Percentiles rank a stretch among this genome's conserved stretches.
phyloP scores from a whole-genome alignment of 2,113 vertebrate species.

The Merops nubicus region DNA sequence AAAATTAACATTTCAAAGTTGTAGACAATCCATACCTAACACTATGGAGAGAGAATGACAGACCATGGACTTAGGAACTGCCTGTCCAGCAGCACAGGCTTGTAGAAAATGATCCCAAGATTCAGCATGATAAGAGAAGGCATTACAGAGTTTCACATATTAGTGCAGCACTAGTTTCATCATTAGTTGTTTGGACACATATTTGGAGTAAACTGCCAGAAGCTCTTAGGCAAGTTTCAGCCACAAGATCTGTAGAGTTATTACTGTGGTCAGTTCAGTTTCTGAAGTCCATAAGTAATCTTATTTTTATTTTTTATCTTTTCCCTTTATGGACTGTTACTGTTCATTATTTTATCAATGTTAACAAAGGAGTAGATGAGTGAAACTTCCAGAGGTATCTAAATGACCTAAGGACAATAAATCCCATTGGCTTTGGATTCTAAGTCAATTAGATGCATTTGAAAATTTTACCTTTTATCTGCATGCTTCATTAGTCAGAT shows the following conservation, averaged over 20 bases:
- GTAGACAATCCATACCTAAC: background rate
- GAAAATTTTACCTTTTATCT: constrained; percentile 66
- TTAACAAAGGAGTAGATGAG: constrained; percentile 38
- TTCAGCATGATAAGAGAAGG: background rate
- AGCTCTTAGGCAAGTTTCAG: background rate
- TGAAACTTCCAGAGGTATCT: constrained; percentile 46
- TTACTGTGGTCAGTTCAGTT: constrained; percentile 3
- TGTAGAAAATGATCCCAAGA: background rate
- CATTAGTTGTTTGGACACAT: background rate
- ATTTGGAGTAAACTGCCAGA: background rate
- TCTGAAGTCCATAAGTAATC: background rate
- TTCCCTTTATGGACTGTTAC: background rate
- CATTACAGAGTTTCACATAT: background rate
- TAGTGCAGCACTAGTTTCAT: background rate
- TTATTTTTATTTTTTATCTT: background rate
- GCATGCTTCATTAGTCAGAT: constrained; percentile 62
- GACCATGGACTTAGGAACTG: background rate
- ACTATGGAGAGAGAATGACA: background rate
- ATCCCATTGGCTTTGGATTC: constrained; percentile 58
- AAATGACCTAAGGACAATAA: constrained; percentile 60
- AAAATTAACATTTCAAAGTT: background rate
- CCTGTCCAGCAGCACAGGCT: background rate
- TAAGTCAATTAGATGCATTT: constrained; percentile 66
- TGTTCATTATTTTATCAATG: constrained; percentile 55
- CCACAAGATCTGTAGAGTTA: background rate